Conservation (phyloP, 2,888 invertebrate genomes). For the Folsomia manolachei region DNA sequence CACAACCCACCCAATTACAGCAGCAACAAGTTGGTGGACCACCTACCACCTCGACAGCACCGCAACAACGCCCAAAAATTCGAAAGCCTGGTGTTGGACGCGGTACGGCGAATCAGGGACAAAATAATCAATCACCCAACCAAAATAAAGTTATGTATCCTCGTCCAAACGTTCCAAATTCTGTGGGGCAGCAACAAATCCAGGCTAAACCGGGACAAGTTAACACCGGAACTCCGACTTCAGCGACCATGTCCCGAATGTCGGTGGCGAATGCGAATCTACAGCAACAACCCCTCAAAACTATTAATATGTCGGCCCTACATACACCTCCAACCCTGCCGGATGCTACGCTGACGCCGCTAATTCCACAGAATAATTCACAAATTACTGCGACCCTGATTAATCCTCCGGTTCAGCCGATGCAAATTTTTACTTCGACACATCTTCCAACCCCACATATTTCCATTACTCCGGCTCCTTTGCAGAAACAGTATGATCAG, state of each 20-base stretch:
- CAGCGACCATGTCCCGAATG: slow-evolving; percentile 33
- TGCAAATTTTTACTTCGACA: slow-evolving; percentile 41
- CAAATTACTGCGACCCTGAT: slow-evolving; percentile 22
- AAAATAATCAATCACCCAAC: slow-evolving; percentile 30
- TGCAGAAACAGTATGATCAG: slow-evolving; percentile 35
- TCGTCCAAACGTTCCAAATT: slow-evolving; percentile 29
- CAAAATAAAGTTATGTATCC: slow-evolving; percentile 34
- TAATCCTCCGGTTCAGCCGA: slow-evolving; percentile 31
- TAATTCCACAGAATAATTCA: slow-evolving; percentile 43
- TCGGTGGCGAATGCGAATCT: slow-evolving; percentile 7
- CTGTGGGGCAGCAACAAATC: slow-evolving; percentile 22
- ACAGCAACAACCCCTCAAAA: slow-evolving; percentile 43
- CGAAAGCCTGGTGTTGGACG: slow-evolving; percentile 39
- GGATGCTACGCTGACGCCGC: slow-evolving; percentile 48
- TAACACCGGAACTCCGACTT: slow-evolving; percentile 23
- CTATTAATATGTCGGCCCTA: slow-evolving; percentile 48
- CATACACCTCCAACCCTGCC: slow-evolving; percentile 47
- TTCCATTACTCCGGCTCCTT: slow-evolving; percentile 49
- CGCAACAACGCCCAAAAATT: slow-evolving; percentile 42
- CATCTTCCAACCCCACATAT: slow-evolving; percentile 50
- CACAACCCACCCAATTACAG: not conserved
- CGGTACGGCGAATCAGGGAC: slow-evolving; percentile 20
- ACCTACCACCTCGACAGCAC: slow-evolving; percentile 29
- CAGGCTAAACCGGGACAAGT: slow-evolving; percentile 26
- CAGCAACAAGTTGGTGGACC: slow-evolving; percentile 17